Base-by-base conservation (phyloP, 2,888 invertebrate species). In the Oxycera nigricornis region DNA sequence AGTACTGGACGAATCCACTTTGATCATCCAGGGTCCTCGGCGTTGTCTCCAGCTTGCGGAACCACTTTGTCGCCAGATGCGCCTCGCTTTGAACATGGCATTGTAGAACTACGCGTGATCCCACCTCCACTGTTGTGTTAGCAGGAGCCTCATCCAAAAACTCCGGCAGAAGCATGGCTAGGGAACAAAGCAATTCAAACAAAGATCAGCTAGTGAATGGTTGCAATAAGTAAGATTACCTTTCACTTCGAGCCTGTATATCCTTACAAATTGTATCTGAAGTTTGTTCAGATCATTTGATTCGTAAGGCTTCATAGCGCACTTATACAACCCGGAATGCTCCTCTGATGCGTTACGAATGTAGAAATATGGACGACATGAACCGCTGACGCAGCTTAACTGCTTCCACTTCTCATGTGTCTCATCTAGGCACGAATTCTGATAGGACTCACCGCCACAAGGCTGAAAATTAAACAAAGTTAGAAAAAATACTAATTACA, bases 301-400 rank as follows among this genome's bases (percentile, higher is more conserved):
- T 1, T 80, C 77, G 70, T 82, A 81, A 0, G 85, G 85, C 75
- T 81, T 80, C 2, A 84, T 81, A 17, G 81, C 82, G 78, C 85
- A 85, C 76, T 83, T 83, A 73, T 85, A 85, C 9, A 85, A 79
- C 0, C 85, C 85, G 2, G 85, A 83, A 78, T 85, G 82, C 14
- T 81, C 80, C 70, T 83, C 84, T 0, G 84, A 84, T 0, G 84
- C 79, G 78, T 85, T 85, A 24, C 78, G 80, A 7, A 85, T 80
- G 77, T 80, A 78, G 6, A 85, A 77, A 30, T 22, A 55, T 2
- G 70, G 55, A 6, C 35, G 30, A 35, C 70, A 70, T 22, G 79
- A 82, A 1, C 81, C 78, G 9, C 28, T 7, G 35, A 82, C 81
- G 65, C 85, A 85, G 0, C 82, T 81, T 73, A 84, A 46, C 9